Evolutionary conservation across 2,113 vertebrate species (phyloP).

Genomic region (Hippolais icterina): DNA sequence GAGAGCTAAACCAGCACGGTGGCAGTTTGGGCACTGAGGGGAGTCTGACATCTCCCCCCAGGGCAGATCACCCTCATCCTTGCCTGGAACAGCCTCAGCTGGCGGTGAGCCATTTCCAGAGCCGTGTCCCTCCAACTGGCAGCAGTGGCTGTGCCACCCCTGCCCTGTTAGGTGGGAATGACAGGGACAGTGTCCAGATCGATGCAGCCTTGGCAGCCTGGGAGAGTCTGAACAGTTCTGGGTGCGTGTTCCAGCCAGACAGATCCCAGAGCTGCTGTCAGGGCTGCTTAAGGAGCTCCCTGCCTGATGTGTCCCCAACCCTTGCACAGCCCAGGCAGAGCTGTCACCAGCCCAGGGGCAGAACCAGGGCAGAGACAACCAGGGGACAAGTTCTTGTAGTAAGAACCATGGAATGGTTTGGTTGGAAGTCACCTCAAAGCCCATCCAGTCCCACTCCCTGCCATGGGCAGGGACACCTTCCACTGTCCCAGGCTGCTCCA

Average conservation of each 20-base stretch:
- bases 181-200: neutral
- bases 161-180: neutral
- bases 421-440: neutral
- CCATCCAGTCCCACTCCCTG: rapidly evolving
- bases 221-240: neutral
- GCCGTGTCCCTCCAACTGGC: neutral
- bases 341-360: neutral
- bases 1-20: neutral
- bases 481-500: neutral
- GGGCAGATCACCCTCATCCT: neutral
- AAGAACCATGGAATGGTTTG: neutral
- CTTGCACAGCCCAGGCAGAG: neutral
- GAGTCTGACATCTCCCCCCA: neutral
- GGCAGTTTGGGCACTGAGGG: neutral
- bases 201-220: neutral
- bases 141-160: neutral
- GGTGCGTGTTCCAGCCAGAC: rapidly evolving
- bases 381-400: neutral
- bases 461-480: neutral
- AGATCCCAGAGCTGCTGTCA: neutral
- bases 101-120: neutral
- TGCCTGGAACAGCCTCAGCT: neutral
- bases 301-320: neutral
- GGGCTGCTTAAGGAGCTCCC: neutral
- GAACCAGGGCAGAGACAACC: neutral